Evolutionary conservation across 2,797 vertebrate genomes (phyloP).

Genomic region (Lithobates pipiens): DNA sequence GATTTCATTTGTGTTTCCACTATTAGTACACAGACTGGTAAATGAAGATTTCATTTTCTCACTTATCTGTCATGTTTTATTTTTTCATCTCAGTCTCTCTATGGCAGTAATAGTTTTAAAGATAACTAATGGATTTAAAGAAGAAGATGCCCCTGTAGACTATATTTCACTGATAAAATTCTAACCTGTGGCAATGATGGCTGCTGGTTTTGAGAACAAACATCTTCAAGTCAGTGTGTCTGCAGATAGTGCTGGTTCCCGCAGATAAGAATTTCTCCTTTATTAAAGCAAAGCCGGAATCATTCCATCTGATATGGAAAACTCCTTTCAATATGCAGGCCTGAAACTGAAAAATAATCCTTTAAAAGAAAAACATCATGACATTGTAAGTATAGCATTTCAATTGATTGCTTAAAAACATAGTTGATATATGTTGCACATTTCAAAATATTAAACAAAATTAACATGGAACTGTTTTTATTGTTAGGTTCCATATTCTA

Average conservation of each 20-base stretch:
- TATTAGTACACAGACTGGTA: background rate
- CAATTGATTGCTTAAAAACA: background rate
- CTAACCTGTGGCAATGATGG: slow-evolving; percentile 52
- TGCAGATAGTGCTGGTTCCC: slow-evolving; percentile 22
- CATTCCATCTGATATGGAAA: slow-evolving; percentile 38
- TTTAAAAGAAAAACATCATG: background rate
- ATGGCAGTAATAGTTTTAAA: slow-evolving; percentile 24
- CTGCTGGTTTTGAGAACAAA: slow-evolving; percentile 48
- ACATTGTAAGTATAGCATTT: background rate
- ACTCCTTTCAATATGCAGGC: background rate
- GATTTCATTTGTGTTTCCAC: background rate
- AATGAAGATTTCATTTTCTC: background rate
- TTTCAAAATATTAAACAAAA: background rate
- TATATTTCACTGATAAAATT: slow-evolving; percentile 46
- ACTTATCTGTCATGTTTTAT: background rate
- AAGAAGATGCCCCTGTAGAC: slow-evolving; percentile 1
- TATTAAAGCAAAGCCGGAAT: slow-evolving; percentile 41
- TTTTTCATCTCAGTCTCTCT: slow-evolving; percentile 14
- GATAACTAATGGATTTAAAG: slow-evolving; percentile 28
- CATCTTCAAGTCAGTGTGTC: slow-evolving; percentile 44
- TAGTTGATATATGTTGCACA: background rate
- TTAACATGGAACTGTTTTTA: no score
- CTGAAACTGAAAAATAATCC: slow-evolving; percentile 22
- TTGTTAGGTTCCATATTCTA: no score
- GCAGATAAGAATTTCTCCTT: slow-evolving; percentile 42